Conservation (phyloP, 2,113 vertebrate genomes). For the Brachyhypopomus occidentalis region DNA sequence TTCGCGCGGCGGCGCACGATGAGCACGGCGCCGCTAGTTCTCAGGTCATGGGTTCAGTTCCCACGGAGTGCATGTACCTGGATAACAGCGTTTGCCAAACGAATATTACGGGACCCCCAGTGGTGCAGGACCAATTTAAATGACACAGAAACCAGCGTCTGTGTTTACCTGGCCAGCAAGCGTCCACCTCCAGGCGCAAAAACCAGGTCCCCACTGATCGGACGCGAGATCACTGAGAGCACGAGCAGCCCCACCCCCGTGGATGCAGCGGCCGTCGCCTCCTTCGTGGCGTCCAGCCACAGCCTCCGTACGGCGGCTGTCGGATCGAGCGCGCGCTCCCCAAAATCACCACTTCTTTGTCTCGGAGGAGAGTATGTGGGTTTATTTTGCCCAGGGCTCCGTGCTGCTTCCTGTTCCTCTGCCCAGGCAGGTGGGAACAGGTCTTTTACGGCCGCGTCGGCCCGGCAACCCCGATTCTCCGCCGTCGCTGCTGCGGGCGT, state of each 20-base stretch:
- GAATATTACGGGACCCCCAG: not conserved
- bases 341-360: not conserved
- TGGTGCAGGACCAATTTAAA: conserved; percentile 24
- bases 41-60: too few species aligned
- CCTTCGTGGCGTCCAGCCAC: too few species aligned
- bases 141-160: conserved; percentile 22
- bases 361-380: too few species aligned
- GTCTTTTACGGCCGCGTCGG: not conserved
- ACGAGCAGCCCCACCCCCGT: not conserved
- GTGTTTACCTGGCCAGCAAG: conserved; percentile 4
- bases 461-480: conserved; percentile 52
- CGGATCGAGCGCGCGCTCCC: not conserved
- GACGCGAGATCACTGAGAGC: not conserved
- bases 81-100: not conserved
- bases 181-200: conserved; percentile 3
- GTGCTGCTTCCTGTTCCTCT: not conserved
- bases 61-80: too few species aligned
- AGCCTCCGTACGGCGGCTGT: too few species aligned
- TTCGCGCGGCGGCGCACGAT: too few species aligned
- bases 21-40: too few species aligned
- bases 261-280: too few species aligned
- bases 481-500: conserved; percentile 60
- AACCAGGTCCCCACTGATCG: not conserved
- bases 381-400: not conserved
- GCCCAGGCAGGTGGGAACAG: not conserved